A percentile compares a stretch with the other conserved stretches of the same genome.
These are phyloP conservation scores for Drosophila parthenogenetica DNA, from an alignment of 2,888 invertebrate species.

Conservation along the genomic window DNA sequence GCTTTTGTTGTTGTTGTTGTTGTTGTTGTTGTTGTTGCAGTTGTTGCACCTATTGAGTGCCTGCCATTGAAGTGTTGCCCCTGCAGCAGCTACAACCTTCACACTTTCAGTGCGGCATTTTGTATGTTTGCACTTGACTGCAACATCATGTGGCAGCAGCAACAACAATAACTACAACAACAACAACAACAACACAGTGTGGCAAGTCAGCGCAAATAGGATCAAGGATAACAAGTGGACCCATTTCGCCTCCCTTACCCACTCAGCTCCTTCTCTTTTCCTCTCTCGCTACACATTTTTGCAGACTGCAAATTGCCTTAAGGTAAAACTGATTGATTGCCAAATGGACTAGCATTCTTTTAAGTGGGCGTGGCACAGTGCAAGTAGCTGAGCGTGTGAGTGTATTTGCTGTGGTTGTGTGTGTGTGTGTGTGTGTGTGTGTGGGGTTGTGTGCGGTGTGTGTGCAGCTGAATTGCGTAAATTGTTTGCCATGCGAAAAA, in stretches of 20 bases:
- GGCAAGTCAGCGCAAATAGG: conserved; percentile 51
- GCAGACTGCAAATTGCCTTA: conserved; percentile 23
- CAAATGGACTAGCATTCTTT: conserved; percentile 43
- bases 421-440: neutral
- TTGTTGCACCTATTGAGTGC: conserved; percentile 20
- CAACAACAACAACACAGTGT: neutral
- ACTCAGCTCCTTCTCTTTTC: neutral
- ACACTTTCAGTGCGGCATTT: conserved; percentile 54
- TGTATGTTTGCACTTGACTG: conserved; percentile 57
- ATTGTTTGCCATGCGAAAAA: conserved; percentile 48
- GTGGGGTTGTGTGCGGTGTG: conserved; percentile 5
- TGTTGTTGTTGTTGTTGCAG: neutral
- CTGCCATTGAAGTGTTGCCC: conserved; percentile 20
- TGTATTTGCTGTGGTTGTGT: neutral
- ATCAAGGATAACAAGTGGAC: conserved; percentile 54
- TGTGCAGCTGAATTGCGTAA: conserved; percentile 32
- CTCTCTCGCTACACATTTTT: neutral
- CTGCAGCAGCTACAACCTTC: conserved; percentile 50
- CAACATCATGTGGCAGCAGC: conserved; percentile 31
- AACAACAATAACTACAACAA: neutral
- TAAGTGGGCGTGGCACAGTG: conserved; percentile 18
- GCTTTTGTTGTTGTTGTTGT: conserved; percentile 51
- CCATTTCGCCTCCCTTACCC: neutral
- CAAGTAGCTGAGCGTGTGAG: no score
- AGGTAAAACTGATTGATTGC: conserved; percentile 53